Evolutionary conservation across 2,797 vertebrate genomes (phyloP).

Genomic region (Mus caroli): DNA sequence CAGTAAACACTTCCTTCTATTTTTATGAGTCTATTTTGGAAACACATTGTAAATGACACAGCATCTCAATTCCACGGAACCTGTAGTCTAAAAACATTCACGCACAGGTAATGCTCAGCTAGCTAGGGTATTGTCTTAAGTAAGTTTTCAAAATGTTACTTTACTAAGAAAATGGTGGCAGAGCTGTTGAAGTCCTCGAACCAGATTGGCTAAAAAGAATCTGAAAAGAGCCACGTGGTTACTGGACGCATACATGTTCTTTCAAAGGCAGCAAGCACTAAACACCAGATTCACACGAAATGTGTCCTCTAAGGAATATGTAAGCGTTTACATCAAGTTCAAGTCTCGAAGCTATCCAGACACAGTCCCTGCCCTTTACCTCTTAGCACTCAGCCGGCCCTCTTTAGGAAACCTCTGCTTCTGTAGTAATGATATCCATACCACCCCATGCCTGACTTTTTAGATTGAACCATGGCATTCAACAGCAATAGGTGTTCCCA

Average conservation of each 20-base stretch:
- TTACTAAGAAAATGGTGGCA: conserved; percentile 48
- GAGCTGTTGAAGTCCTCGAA: conserved; percentile 18
- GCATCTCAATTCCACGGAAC: conserved; percentile 7
- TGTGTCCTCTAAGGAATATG: background rate
- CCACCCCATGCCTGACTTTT: fast-evolving
- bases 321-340: background rate
- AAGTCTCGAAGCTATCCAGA: conserved; percentile 24
- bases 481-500: background rate
- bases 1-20: conserved; percentile 51
- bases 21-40: conserved; percentile 6
- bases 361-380: background rate
- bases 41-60: background rate
- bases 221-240: background rate
- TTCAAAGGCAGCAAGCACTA: conserved; percentile 36
- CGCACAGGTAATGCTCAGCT: background rate
- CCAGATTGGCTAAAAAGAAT: conserved; percentile 8
- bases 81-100: background rate
- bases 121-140: background rate
- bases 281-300: background rate
- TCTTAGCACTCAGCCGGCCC: background rate
- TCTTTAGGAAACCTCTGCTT: background rate
- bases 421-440: background rate
- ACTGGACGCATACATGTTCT: background rate
- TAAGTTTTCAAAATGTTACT: conserved; percentile 15
- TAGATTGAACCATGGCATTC: background rate